These are phyloP conservation scores for Mastacembelus armatus DNA, from an alignment of 2,797 vertebrate species.

Conservation along the genomic window DNA sequence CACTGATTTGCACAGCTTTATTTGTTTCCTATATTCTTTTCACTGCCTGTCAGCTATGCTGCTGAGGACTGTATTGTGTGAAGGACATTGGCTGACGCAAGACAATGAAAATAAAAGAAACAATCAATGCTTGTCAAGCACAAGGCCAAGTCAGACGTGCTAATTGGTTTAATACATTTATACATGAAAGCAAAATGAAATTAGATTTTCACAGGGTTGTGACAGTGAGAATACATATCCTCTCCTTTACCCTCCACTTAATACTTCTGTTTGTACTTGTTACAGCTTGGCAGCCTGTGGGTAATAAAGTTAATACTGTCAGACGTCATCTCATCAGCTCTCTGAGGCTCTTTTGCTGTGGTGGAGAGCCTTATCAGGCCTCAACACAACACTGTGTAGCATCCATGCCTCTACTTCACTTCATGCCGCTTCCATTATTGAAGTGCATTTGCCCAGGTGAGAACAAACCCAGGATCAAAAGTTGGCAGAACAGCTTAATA, in stretches of 20 bases:
- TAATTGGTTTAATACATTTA: slow-evolving; percentile 66
- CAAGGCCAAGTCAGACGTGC: slow-evolving; percentile 32
- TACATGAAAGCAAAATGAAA: slow-evolving; percentile 63
- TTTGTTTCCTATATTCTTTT: slow-evolving; percentile 33
- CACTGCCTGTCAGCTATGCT: slow-evolving; percentile 30
- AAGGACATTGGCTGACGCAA: slow-evolving; percentile 68
- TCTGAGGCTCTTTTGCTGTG: slow-evolving; percentile 68
- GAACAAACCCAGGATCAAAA: slow-evolving; percentile 79
- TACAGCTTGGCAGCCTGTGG: slow-evolving; percentile 62
- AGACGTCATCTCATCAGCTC: slow-evolving; percentile 73
- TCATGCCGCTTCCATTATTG: slow-evolving; percentile 76
- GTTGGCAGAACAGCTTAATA: slow-evolving; percentile 78
- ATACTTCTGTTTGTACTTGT: slow-evolving; percentile 57
- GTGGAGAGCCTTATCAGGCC: slow-evolving; percentile 72
- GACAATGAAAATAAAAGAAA: slow-evolving; percentile 65
- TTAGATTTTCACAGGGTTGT: slow-evolving; percentile 56
- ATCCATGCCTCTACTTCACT: slow-evolving; percentile 57
- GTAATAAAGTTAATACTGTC: slow-evolving; percentile 76
- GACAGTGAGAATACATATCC: slow-evolving; percentile 59
- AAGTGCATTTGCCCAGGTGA: slow-evolving; percentile 82
- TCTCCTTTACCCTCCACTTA: slow-evolving; percentile 55
- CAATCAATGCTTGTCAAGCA: slow-evolving; percentile 55
- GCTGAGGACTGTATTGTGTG: slow-evolving; percentile 48
- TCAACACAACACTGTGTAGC: slow-evolving; percentile 67
- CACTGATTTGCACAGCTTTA: slow-evolving; percentile 21